Percentiles rank a stretch among this genome's conserved stretches.
These are phyloP conservation scores for Tipula lateralis DNA, from an alignment of 2,888 invertebrate genomes.

Conservation along the genomic window DNA sequence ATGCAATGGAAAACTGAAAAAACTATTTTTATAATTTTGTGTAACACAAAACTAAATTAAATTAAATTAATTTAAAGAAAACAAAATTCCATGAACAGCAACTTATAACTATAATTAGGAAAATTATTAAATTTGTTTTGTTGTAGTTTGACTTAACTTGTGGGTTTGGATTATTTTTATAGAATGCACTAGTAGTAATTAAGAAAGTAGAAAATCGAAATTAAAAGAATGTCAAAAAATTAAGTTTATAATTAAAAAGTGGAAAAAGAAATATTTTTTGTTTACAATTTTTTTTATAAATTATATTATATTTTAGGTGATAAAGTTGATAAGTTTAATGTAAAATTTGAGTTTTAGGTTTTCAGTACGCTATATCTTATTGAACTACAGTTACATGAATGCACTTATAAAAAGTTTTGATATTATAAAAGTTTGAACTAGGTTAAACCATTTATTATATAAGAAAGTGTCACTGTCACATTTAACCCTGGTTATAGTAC, in stretches of 20 bases:
- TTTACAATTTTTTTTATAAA: background rate
- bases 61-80: background rate
- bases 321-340: background rate
- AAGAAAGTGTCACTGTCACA: too few relatives aligned
- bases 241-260: background rate
- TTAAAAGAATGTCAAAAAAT: background rate
- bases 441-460: too few relatives aligned
- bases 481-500: too few relatives aligned
- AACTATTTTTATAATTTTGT: background rate
- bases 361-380: too few relatives aligned
- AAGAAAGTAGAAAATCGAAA: background rate
- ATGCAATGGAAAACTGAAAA: background rate
- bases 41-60: background rate
- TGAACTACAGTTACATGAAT: too few relatives aligned
- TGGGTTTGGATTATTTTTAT: background rate
- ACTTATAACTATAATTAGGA: background rate
- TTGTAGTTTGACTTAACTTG: background rate
- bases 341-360: background rate
- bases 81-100: background rate
- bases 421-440: too few relatives aligned
- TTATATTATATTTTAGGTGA: background rate
- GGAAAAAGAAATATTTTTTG: background rate
- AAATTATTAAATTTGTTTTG: background rate
- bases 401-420: too few relatives aligned
- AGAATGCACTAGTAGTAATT: background rate